A percentile compares a stretch with the other conserved stretches of the same genome.
phyloP scores from a whole-genome alignment of 2,113 vertebrate species.

The Anas platyrhynchos region DNA sequence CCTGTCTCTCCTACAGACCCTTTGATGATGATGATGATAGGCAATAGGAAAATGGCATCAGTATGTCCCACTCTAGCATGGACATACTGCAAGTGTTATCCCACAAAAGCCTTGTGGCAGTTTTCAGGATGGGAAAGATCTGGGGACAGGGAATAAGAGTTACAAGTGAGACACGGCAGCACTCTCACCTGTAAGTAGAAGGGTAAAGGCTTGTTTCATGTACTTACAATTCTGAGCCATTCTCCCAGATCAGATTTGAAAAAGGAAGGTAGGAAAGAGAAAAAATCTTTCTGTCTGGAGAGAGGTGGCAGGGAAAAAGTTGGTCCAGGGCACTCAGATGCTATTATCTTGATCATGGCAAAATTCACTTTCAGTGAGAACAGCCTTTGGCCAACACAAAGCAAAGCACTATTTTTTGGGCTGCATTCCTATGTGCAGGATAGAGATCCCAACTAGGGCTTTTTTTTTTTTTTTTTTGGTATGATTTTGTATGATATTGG shows the following conservation, averaged over 20 bases:
- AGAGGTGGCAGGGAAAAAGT: background rate
- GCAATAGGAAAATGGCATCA: background rate
- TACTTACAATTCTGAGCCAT: background rate
- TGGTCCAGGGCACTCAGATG: background rate
- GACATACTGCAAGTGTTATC: background rate
- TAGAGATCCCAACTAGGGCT: background rate
- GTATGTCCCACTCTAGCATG: background rate
- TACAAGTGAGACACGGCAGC: background rate
- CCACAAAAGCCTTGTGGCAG: background rate
- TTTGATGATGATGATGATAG: background rate
- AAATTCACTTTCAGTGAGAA: background rate
- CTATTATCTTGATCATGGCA: background rate
- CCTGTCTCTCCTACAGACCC: background rate
- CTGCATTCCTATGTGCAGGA: background rate
- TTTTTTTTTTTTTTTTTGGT: too few species aligned
- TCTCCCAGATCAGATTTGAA: background rate
- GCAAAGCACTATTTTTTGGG: background rate
- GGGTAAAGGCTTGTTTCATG: background rate
- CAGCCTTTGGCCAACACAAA: background rate
- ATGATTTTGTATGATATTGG: background rate
- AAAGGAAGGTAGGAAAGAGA: background rate
- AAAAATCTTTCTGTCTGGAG: background rate
- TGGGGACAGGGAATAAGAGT: background rate
- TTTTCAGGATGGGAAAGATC: background rate
- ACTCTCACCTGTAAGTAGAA: rapidly evolving